These are phyloP conservation scores for Pecten maximus DNA, from an alignment of 2,888 invertebrate genomes.

Conservation along the genomic window DNA sequence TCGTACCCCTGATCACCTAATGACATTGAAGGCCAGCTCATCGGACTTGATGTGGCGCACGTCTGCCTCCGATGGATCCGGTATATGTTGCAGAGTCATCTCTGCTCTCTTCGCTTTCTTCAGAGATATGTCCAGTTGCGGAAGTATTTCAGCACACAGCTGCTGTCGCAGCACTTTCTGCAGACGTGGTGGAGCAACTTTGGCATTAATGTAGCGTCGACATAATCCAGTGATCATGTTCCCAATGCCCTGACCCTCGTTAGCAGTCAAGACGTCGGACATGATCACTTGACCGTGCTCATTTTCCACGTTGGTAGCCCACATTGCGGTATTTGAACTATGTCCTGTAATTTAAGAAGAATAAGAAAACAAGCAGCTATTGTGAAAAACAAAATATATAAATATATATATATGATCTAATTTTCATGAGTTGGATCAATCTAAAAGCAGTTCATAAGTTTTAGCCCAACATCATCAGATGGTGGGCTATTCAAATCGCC, in stretches of 20 bases:
- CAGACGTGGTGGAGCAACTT: conserved; percentile 54
- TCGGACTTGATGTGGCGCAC: conserved; percentile 51
- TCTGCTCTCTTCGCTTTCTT: conserved; percentile 54
- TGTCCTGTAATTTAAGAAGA: conserved; percentile 45
- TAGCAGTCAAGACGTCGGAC: conserved; percentile 60
- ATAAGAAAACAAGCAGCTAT: too few relatives aligned
- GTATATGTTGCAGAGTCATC: too few relatives aligned
- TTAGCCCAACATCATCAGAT: too few relatives aligned
- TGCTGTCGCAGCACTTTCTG: conserved; percentile 60
- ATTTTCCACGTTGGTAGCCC: conserved; percentile 65
- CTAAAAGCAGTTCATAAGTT: too few relatives aligned
- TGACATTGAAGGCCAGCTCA: conserved; percentile 59
- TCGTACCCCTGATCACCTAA: conserved; percentile 57
- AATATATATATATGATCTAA: too few relatives aligned
- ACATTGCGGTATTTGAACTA: conserved; percentile 55
- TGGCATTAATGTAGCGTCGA: conserved; percentile 54
- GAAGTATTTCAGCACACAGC: conserved; percentile 42
- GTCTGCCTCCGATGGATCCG: conserved; percentile 49
- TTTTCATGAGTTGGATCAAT: too few relatives aligned
- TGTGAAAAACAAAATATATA: too few relatives aligned
- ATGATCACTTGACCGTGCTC: too few relatives aligned
- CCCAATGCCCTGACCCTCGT: conserved; percentile 59
- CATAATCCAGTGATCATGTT: conserved; percentile 57
- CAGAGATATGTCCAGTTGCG: conserved; percentile 57
- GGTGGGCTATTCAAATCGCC: too few relatives aligned